Base-by-base conservation (phyloP, 2,888 invertebrate species). In the Eilema depressum region DNA sequence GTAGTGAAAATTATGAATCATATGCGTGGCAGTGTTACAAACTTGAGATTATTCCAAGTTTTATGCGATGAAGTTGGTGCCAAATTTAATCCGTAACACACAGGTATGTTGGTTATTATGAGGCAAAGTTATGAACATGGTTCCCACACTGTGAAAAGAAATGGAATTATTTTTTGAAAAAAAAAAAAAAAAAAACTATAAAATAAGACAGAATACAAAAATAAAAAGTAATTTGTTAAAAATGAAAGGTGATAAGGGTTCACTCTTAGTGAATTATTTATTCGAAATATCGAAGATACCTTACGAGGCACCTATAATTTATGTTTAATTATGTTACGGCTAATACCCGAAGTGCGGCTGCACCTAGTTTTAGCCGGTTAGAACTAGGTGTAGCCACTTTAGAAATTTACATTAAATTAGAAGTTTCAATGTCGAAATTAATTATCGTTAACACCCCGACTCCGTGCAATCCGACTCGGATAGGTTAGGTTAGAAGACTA, bases 1-100 rank as follows among this genome's bases (percentile, higher is more conserved):
- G 26, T 60, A 28, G 28, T 30, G 25, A 60, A 60, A 60, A 60
- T 60, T 60, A 14, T 20, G 20, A 30, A 60, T 60, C 26, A 28
- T 30, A 30, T 60, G 20, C 8, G 60, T 14, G 12, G 30, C 28
- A 28, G 60, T 25, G 30, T 25, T 60, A 28, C 60, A 7, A 60
- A 60, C 60, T 28, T 7, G 3, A 60, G 28, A 26, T 28, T 60
- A 28, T 60, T 60, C 28, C 5, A 60, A 60, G 28, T 28, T 28
- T 60, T 60, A 5, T 60, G 60, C 30, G 60, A 60, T 30, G 20
- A 60, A 60, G 30, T 60, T 60, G 60, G 60, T 28, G 60, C 60
- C 28, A 60, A 26, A 60, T 60, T 28, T 60, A 60, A 60, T 60
- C 8, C 30, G 7, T 3, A 57, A 23, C 25, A 57, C 11, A 57